A percentile compares a stretch with the other conserved stretches of the same genome.
phyloP scores from a whole-genome alignment of 1,140 invertebrate genomes.

The Leptinotarsa defecta region DNA sequence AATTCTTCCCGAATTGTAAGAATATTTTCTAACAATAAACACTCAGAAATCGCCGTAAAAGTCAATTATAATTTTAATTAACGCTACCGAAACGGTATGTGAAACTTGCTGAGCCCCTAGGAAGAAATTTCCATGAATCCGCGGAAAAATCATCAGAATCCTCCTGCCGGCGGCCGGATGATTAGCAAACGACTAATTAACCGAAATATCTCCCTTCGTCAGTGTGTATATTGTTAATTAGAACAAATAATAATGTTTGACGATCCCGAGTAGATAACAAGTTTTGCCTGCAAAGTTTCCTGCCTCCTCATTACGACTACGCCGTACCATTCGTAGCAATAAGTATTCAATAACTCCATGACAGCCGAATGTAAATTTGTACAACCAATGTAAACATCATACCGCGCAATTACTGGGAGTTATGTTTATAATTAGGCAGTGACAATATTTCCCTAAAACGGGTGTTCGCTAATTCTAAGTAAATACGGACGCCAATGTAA shows the following conservation, averaged over 20 bases:
- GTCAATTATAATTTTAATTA: too few relatives aligned
- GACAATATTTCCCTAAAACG: conserved; percentile 53
- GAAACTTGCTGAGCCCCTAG: too few relatives aligned
- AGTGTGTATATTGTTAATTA: conserved; percentile 36
- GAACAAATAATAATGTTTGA: conserved; percentile 41
- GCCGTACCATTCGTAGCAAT: conserved; percentile 35
- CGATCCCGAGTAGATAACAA: conserved; percentile 38
- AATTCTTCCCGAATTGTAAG: too few relatives aligned
- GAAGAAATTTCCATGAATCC: background rate
- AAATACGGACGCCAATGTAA: conserved; percentile 37
- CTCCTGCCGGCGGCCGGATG: background rate
- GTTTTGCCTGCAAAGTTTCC: conserved; percentile 39
- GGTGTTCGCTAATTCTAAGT: conserved; percentile 53
- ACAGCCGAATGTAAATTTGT: conserved; percentile 53
- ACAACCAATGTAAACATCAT: conserved; percentile 51
- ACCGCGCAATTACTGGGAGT: conserved; percentile 53
- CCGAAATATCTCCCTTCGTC: conserved; percentile 19
- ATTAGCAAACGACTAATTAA: conserved; percentile 25
- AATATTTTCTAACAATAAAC: too few relatives aligned
- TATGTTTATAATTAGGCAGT: conserved; percentile 55
- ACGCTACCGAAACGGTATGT: too few relatives aligned
- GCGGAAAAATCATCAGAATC: background rate
- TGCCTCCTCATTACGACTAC: conserved; percentile 34
- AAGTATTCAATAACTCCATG: conserved; percentile 47
- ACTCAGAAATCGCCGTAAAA: too few relatives aligned